phyloP scores from a whole-genome alignment of 2,113 vertebrate genomes.

The Anseranas semipalmata region DNA sequence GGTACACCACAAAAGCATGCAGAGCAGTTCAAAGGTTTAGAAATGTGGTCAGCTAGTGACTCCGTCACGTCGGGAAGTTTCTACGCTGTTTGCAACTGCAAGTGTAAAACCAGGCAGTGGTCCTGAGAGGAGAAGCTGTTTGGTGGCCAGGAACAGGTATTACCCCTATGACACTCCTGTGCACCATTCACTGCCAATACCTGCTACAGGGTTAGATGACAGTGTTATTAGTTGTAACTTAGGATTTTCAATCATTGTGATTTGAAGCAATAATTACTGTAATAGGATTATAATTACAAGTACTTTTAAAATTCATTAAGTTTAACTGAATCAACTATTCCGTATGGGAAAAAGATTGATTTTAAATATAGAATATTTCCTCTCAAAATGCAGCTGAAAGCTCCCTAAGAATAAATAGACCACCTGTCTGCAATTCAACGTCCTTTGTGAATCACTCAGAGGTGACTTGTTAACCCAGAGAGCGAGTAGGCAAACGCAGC shows the following conservation, averaged over 20 bases:
- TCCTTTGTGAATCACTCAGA: accelerated
- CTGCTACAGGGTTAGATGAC: background rate
- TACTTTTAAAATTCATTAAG: conserved; percentile 26
- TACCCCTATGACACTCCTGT: background rate
- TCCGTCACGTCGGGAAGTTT: accelerated
- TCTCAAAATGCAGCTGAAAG: background rate
- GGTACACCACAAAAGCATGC: background rate
- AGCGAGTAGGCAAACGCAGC: background rate
- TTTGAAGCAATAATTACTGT: conserved; percentile 21
- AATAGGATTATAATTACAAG: conserved; percentile 28
- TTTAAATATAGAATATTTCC: conserved; percentile 20
- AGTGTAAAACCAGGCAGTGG: background rate
- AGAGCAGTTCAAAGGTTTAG: background rate
- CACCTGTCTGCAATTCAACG: background rate
- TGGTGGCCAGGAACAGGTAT: background rate
- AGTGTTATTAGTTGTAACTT: background rate
- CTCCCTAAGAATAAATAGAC: background rate
- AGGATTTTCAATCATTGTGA: background rate
- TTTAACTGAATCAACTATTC: background rate
- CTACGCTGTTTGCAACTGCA: background rate
- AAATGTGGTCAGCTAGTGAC: background rate
- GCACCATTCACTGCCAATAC: background rate
- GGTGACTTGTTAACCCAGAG: background rate
- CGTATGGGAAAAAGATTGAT: background rate
- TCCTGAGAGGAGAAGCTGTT: background rate